Evolutionary conservation across 2,113 vertebrate genomes (phyloP).

Genomic region (Loxodonta africana): DNA sequence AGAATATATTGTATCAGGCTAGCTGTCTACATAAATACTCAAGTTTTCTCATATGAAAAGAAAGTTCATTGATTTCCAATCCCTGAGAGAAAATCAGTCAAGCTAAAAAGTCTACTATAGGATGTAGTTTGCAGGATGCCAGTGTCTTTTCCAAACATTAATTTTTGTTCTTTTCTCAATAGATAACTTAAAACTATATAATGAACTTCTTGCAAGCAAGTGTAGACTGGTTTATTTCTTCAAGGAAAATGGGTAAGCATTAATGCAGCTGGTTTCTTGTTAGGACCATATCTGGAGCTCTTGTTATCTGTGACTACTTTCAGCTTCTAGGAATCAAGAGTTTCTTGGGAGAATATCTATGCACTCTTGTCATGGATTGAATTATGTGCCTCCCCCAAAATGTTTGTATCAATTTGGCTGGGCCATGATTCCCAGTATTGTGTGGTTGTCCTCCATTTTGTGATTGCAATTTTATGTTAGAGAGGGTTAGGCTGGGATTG

Average conservation of each 20-base stretch:
- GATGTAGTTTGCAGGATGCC: neutral
- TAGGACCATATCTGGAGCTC: neutral
- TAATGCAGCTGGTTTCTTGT: neutral
- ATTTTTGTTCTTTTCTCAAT: neutral
- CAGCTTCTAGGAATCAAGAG: neutral
- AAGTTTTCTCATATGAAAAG: neutral
- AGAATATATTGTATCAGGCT: neutral
- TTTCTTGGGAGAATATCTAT: neutral
- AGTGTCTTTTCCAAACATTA: neutral
- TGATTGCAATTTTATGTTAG: too few relatives aligned
- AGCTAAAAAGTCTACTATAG: neutral
- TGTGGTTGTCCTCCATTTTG: too few relatives aligned
- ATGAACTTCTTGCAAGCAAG: neutral
- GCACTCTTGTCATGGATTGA: too few relatives aligned
- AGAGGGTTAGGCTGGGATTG: too few relatives aligned
- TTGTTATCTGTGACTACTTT: neutral
- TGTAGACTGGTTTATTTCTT: neutral
- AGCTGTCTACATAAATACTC: neutral
- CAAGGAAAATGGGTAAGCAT: slow-evolving; percentile 29
- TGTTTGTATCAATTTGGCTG: too few relatives aligned
- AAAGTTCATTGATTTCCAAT: neutral
- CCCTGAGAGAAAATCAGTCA: neutral
- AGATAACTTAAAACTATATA: neutral
- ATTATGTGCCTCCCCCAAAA: too few relatives aligned
- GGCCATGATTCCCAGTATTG: too few relatives aligned